phyloP scores from a whole-genome alignment of 2,113 vertebrate species.

The Rousettus leschenaultii region DNA sequence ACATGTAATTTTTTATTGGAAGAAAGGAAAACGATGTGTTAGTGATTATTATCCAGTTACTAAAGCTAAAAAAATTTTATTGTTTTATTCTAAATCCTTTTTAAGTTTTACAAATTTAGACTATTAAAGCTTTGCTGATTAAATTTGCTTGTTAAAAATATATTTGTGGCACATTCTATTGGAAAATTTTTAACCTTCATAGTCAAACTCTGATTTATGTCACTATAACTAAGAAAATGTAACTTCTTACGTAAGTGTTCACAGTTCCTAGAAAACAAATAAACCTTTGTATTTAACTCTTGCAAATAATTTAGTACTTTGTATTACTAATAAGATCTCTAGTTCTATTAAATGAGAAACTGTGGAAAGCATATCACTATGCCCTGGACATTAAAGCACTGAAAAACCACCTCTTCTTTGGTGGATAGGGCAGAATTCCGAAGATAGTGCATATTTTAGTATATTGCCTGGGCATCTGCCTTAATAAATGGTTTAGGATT shows the following conservation, averaged over 20 bases:
- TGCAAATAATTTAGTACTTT: background rate
- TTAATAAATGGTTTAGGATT: background rate
- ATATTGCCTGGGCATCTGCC: background rate
- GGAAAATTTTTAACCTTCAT: background rate
- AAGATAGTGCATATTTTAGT: background rate
- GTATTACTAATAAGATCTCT: background rate
- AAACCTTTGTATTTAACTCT: background rate
- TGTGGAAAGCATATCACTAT: background rate
- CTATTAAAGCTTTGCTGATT: background rate
- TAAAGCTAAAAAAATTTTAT: background rate
- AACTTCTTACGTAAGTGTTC: background rate
- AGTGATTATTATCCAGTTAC: background rate
- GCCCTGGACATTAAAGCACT: background rate
- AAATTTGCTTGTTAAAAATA: background rate
- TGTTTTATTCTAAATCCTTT: background rate
- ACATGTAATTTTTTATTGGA: background rate
- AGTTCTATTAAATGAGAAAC: background rate
- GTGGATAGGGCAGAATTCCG: background rate
- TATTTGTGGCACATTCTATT: background rate
- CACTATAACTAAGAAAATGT: background rate
- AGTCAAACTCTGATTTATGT: background rate
- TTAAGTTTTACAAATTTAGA: background rate
- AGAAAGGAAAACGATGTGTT: background rate
- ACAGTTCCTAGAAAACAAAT: background rate
- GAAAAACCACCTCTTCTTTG: background rate